Conservation (phyloP, 2,888 invertebrate species). For the Mimachlamys varia region DNA sequence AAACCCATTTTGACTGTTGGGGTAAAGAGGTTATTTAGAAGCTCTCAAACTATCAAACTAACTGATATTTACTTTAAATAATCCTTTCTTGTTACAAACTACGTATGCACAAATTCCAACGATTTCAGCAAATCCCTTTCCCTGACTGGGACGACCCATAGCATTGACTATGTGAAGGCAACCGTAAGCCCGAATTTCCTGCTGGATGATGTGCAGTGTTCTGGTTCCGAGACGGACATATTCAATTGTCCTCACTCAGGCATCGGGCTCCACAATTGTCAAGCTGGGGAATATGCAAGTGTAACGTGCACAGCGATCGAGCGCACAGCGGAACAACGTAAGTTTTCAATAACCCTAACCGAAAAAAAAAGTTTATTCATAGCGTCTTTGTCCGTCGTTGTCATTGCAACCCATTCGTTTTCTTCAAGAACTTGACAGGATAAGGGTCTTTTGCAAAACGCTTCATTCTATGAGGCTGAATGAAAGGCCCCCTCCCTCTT, state of each 20-base stretch:
- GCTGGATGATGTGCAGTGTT: slow-evolving; percentile 37
- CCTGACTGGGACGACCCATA: neutral
- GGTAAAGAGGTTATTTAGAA: too few relatives aligned
- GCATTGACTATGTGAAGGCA: neutral
- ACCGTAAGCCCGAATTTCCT: neutral
- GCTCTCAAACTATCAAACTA: too few relatives aligned
- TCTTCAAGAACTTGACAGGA: too few relatives aligned
- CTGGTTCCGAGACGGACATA: neutral
- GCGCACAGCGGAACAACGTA: neutral
- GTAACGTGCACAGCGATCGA: neutral
- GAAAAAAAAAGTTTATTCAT: too few relatives aligned
- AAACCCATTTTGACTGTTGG: too few relatives aligned
- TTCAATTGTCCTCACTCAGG: neutral
- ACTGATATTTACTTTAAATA: too few relatives aligned
- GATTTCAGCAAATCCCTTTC: neutral
- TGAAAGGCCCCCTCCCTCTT: too few relatives aligned
- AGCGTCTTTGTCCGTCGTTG: too few relatives aligned
- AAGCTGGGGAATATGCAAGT: neutral
- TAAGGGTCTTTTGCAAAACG: too few relatives aligned
- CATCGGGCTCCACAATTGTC: neutral
- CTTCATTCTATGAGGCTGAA: too few relatives aligned
- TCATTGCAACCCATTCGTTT: too few relatives aligned
- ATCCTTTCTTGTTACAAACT: neutral
- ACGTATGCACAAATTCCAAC: neutral
- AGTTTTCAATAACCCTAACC: neutral